Evolutionary conservation across 1,140 invertebrate genomes (phyloP), one percentile per base, ranked within the genome.

Genomic region (Penaeus vannamei): DNA sequence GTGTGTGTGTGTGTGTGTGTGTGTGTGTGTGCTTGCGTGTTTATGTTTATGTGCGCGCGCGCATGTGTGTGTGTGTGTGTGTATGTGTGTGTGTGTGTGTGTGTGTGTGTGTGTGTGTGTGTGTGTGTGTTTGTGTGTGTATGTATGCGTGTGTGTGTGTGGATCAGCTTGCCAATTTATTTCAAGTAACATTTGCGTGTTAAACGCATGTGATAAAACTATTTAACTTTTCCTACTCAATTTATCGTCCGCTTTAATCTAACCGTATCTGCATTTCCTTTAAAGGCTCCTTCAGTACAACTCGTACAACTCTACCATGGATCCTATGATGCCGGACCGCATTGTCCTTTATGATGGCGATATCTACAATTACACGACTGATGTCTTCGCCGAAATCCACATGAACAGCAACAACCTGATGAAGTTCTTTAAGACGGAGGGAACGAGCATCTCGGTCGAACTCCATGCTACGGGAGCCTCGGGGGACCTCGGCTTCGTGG

Each of bases 401-500:
- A 96, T 92, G 95, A 95, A 92, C 94, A 86, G 95, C 64, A 95
- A 95, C 88, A 94, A 94, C 0, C 90, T 91, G 62, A 97, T 96
- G 90, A 95, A 95, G 90, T 94, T 98, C 59, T 97, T 97, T 90
- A 95, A 93, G 92, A 97, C 96, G 0, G 94, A 94, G 80, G 95
- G 95, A 29, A 95, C 97, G 0, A 97, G 97, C 91, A 93, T 99
- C 83, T 98, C 97, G 92, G 94, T 99, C 4, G 96, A 97, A 92
- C 93, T 99, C 20, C 98, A 99, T 92, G 98, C 98, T 0, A 98
- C 98, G 90, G 98, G 98, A 62, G 98, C 98, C 0, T 97, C 97
- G 72, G 96, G 95, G 46, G 94, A 95, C n/a, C 97, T 98, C 93
- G 99, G 99, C 84, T 99, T 99, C 92, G 97, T 99, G 91, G 99